Evolutionary conservation across 2,888 invertebrate species (phyloP).

Genomic region (Eurytoma adleriae): DNA sequence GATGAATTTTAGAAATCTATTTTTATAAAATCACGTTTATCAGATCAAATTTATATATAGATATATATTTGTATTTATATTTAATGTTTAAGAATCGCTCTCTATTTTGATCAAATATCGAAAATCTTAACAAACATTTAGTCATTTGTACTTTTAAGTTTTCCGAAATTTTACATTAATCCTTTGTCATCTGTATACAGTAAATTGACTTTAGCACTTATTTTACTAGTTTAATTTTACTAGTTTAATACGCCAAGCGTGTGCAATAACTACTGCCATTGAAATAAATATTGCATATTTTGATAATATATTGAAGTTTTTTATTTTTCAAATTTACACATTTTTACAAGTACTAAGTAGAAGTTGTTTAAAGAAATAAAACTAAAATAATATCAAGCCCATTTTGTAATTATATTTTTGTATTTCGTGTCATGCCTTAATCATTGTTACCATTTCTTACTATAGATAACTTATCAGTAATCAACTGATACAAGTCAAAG

Average conservation of each 20-base stretch:
- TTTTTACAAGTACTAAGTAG: constrained; percentile 43
- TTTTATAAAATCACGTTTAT: constrained; percentile 55
- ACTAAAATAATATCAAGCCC: constrained; percentile 23
- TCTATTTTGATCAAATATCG: constrained; percentile 37
- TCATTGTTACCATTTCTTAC: constrained; percentile 15
- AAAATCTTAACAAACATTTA: constrained; percentile 23
- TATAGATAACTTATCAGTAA: constrained; percentile 47
- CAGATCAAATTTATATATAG: constrained; percentile 35
- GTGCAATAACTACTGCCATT: constrained; percentile 33
- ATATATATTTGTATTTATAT: constrained; percentile 34
- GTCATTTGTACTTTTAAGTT: constrained; percentile 8
- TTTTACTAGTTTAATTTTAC: constrained; percentile 28
- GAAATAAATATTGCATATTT: constrained; percentile 33
- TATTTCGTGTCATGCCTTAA: not conserved
- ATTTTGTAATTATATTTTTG: constrained; percentile 25
- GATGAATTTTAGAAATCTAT: constrained; percentile 88
- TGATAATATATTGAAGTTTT: constrained; percentile 36
- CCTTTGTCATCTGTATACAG: constrained; percentile 10
- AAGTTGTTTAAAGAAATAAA: constrained; percentile 24
- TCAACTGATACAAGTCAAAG: constrained; percentile 19
- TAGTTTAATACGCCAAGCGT: not conserved
- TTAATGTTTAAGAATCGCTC: constrained; percentile 44
- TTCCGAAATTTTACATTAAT: constrained; percentile 8
- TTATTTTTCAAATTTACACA: constrained; percentile 42
- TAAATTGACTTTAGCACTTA: not conserved